Percentiles rank a stretch among this genome's conserved stretches.
phyloP scores from a whole-genome alignment of 1,140 invertebrate species.

The Chelonus insularis region DNA sequence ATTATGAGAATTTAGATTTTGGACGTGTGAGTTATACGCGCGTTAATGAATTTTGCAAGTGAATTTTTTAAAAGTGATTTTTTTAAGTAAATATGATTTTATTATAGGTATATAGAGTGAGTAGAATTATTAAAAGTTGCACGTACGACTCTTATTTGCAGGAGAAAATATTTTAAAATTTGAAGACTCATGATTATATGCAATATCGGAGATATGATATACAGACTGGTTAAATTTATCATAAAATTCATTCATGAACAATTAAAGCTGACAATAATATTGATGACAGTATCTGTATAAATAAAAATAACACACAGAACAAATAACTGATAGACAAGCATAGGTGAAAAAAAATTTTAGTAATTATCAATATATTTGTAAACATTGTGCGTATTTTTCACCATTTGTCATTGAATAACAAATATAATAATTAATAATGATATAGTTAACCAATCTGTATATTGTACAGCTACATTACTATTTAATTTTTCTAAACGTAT shows the following conservation, averaged over 20 bases:
- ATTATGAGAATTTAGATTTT: background rate
- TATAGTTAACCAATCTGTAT: conserved; percentile 2
- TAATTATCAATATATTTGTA: no score
- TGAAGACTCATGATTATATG: conserved; percentile 4
- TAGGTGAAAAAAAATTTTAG: no score
- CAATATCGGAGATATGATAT: background rate
- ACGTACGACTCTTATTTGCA: background rate
- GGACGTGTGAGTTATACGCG: conserved; percentile 1
- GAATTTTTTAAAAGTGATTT: background rate
- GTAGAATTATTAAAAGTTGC: background rate
- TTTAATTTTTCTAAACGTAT: conserved; percentile 6
- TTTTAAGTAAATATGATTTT: background rate
- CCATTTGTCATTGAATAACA: no score
- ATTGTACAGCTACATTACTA: background rate
- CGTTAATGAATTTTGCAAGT: background rate
- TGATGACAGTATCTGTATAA: no score
- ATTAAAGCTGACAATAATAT: no score
- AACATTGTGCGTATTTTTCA: no score
- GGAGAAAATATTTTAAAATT: background rate
- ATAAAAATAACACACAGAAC: no score
- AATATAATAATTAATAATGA: no score
- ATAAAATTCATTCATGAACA: background rate
- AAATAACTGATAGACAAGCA: no score
- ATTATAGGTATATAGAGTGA: background rate
- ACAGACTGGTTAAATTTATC: conserved; percentile 1